Evolutionary conservation across 2,888 invertebrate species (phyloP).

Genomic region (Drosophila nr. fundita): DNA sequence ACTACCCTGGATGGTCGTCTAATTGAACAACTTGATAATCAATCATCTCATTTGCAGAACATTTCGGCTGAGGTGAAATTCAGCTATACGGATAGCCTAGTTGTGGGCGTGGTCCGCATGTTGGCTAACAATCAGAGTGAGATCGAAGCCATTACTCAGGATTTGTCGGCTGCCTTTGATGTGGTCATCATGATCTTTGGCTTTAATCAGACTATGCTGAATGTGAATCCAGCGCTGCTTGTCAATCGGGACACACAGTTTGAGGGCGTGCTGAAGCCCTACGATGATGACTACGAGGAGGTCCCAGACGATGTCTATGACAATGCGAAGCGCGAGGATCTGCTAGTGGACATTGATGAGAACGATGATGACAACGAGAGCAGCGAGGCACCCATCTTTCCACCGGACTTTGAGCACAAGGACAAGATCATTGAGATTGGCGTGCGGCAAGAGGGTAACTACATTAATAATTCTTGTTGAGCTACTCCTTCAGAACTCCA

Average conservation of each 20-base stretch:
- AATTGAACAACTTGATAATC: slow-evolving; percentile 4
- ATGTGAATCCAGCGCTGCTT: slow-evolving; percentile 65
- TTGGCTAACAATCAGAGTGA: slow-evolving; percentile 30
- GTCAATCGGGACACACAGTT: slow-evolving; percentile 71
- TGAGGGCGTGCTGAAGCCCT: slow-evolving; percentile 61
- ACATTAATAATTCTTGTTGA: neutral
- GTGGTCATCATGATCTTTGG: slow-evolving; percentile 79
- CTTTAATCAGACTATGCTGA: slow-evolving; percentile 62
- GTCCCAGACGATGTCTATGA: slow-evolving; percentile 6
- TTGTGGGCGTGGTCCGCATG: slow-evolving; percentile 73
- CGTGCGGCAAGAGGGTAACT: slow-evolving; percentile 72
- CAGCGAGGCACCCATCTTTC: slow-evolving; percentile 1
- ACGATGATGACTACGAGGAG: slow-evolving; percentile 4
- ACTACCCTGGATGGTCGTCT: slow-evolving; percentile 7
- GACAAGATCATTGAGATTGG: slow-evolving; percentile 79
- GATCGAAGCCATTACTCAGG: neutral
- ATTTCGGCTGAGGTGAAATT: slow-evolving; percentile 77
- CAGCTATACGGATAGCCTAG: slow-evolving; percentile 72
- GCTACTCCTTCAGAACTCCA: neutral
- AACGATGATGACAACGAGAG: slow-evolving; percentile 19
- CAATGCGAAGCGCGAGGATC: slow-evolving; percentile 4
- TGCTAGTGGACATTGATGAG: slow-evolving; percentile 27
- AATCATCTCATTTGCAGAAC: slow-evolving; percentile 66
- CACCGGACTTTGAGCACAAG: slow-evolving; percentile 39
- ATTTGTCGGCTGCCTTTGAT: slow-evolving; percentile 54